Evolutionary conservation across 1,140 invertebrate species (phyloP).

Genomic region (Drosophila fuyamai): DNA sequence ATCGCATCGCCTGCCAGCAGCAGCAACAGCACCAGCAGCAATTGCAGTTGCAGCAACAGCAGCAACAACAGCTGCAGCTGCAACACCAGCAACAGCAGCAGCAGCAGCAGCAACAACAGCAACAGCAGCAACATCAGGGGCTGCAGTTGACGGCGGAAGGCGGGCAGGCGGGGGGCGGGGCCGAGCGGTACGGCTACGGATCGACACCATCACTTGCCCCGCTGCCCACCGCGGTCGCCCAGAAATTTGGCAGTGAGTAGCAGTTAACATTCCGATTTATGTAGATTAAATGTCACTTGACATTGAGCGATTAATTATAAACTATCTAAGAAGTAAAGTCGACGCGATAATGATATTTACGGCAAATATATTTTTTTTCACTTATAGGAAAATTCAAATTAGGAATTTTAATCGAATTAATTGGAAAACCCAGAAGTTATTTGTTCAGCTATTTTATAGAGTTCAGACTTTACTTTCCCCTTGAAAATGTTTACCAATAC

Average conservation of each 20-base stretch:
- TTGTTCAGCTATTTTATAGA: too few species aligned
- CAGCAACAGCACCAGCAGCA: slow-evolving; percentile 51
- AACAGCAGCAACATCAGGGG: slow-evolving; percentile 14
- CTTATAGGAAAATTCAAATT: too few species aligned
- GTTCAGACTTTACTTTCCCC: too few species aligned
- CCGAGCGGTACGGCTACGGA: slow-evolving; percentile 77
- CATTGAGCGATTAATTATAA: slow-evolving; percentile 14
- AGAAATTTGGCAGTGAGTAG: slow-evolving; percentile 82
- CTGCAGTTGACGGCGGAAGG: slow-evolving; percentile 2
- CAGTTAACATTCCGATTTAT: slow-evolving; percentile 23
- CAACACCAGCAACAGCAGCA: slow-evolving; percentile 31
- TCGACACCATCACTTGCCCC: slow-evolving; percentile 78
- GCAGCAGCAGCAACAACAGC: slow-evolving; percentile 9
- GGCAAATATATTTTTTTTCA: neutral
- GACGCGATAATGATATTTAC: neutral
- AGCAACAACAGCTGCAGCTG: slow-evolving; percentile 30
- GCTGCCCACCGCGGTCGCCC: slow-evolving; percentile 52
- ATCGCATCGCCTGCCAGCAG: slow-evolving; percentile 73
- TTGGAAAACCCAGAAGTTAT: too few species aligned
- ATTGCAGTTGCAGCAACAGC: slow-evolving; percentile 37
- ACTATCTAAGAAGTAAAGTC: slow-evolving; percentile 1
- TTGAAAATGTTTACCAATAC: too few species aligned
- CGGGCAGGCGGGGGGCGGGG: slow-evolving; percentile 3
- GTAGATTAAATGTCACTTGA: slow-evolving; percentile 13
- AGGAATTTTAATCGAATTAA: too few species aligned